These are phyloP conservation scores for Escarpia spicata DNA, from an alignment of 2,888 invertebrate genomes.

Conservation along the genomic window DNA sequence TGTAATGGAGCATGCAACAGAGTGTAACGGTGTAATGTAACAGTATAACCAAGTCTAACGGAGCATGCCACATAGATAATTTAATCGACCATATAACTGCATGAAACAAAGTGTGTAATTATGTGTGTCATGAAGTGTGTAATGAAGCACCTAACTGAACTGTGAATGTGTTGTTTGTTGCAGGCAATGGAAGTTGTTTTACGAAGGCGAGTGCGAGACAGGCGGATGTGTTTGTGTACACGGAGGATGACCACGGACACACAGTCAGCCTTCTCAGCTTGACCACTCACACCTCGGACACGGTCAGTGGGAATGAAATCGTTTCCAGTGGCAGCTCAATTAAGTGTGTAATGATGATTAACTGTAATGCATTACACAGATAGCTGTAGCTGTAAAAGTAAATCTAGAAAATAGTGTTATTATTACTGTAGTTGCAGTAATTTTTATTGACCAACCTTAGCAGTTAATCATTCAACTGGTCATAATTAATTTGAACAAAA, in stretches of 20 bases:
- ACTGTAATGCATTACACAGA: not conserved
- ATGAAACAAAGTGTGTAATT: not conserved
- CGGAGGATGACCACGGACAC: conserved; percentile 51
- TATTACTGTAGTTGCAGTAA: not conserved
- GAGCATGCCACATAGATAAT: not conserved
- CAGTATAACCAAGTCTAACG: no score
- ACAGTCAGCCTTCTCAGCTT: conserved; percentile 49
- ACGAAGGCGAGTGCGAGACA: not conserved
- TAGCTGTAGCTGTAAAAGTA: not conserved
- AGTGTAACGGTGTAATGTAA: no score
- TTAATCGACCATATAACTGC: not conserved
- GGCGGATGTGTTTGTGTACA: conserved; percentile 50
- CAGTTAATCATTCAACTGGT: not conserved
- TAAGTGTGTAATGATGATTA: not conserved
- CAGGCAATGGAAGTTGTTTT: not conserved
- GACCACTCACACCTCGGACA: conserved; percentile 42
- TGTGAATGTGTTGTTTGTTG: not conserved
- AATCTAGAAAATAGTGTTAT: not conserved
- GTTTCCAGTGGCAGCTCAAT: not conserved
- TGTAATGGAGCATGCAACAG: not conserved
- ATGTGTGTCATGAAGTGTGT: not conserved
- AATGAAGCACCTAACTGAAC: not conserved
- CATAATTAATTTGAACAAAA: not conserved
- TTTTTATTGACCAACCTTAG: not conserved
- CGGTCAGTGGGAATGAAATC: conserved; percentile 38